A percentile compares a stretch with the other conserved stretches of the same genome.
Conservation (phyloP, 2,113 vertebrate genomes). For the Corythaixoides concolor region DNA sequence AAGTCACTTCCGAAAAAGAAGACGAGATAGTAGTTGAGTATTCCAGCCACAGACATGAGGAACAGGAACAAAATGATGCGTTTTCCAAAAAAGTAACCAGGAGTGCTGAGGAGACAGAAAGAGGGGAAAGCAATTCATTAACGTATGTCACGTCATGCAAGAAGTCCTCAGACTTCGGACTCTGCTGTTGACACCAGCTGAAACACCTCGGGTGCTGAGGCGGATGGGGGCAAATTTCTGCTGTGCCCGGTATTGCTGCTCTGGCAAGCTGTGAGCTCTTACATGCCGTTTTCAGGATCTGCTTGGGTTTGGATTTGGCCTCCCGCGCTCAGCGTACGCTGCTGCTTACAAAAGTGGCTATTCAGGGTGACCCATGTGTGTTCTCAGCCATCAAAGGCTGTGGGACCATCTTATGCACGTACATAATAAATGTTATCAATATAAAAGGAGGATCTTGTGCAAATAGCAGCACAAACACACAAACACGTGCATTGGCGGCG, state of each 20-base stretch:
- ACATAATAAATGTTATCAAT: not conserved
- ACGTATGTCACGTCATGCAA: rapidly evolving
- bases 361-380: not conserved
- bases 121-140: not conserved
- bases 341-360: not conserved
- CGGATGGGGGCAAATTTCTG: not conserved
- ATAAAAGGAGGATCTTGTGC: not conserved
- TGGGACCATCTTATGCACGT: not conserved
- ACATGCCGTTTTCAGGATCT: not conserved
- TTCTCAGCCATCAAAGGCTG: not conserved
- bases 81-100: slow-evolving; percentile 92
- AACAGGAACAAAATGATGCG: slow-evolving; percentile 89
- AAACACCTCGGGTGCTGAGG: not conserved
- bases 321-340: not conserved
- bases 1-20: slow-evolving; percentile 81
- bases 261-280: not conserved
- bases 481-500: not conserved
- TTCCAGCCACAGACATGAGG: slow-evolving; percentile 89
- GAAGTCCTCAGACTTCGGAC: not conserved
- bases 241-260: not conserved
- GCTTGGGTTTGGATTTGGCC: not conserved
- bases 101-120: slow-evolving; percentile 80
- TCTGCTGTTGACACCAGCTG: not conserved
- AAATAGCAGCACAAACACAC: not conserved
- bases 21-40: slow-evolving; percentile 85